Percentiles rank a stretch among this genome's conserved stretches.
Evolutionary conservation across 2,797 vertebrate genomes (phyloP).

Genomic region (Phoxinus dragarum): DNA sequence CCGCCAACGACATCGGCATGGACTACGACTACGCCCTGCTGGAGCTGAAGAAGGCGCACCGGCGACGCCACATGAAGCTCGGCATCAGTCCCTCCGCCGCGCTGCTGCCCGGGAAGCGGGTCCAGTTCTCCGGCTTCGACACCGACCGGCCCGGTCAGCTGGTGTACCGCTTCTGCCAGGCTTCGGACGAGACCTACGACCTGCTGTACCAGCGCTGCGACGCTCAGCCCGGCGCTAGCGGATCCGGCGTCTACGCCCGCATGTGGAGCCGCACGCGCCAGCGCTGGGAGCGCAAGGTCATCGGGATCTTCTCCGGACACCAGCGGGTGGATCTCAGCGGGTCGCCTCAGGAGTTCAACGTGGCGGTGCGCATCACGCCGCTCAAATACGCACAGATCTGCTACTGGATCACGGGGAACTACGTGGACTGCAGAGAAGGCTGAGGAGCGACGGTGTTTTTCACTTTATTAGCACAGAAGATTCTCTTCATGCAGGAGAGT

Average conservation of each 20-base stretch:
- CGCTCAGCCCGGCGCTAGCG: slow-evolving; percentile 94
- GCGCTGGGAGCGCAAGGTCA: slow-evolving; percentile 96
- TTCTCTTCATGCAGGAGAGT: background rate
- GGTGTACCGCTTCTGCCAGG: slow-evolving; percentile 95
- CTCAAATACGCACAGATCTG: slow-evolving; percentile 99
- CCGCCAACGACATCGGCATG: slow-evolving; percentile 96
- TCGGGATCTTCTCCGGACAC: slow-evolving; percentile 97
- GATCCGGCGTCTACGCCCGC: slow-evolving; percentile 94
- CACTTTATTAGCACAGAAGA: slow-evolving; percentile 5
- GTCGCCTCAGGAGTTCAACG: slow-evolving; percentile 92
- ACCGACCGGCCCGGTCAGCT: slow-evolving; percentile 91
- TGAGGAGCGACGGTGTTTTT: slow-evolving; percentile 62
- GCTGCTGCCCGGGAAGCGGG: slow-evolving; percentile 86
- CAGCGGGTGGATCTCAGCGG: slow-evolving; percentile 97
- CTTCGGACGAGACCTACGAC: slow-evolving; percentile 92
- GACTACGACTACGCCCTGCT: slow-evolving; percentile 98
- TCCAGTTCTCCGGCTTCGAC: slow-evolving; percentile 97
- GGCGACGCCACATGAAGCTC: slow-evolving; percentile 93
- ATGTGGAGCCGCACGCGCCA: slow-evolving; percentile 90
- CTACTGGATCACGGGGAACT: slow-evolving; percentile 99
- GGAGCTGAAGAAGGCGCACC: slow-evolving; percentile 95
- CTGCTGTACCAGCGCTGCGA: slow-evolving; percentile 97
- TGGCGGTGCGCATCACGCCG: slow-evolving; percentile 95
- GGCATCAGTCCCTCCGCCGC: slow-evolving; percentile 89
- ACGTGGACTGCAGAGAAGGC: slow-evolving; percentile 92